phyloP scores from a whole-genome alignment of 2,888 invertebrate species.

The Chalcis sispes region DNA sequence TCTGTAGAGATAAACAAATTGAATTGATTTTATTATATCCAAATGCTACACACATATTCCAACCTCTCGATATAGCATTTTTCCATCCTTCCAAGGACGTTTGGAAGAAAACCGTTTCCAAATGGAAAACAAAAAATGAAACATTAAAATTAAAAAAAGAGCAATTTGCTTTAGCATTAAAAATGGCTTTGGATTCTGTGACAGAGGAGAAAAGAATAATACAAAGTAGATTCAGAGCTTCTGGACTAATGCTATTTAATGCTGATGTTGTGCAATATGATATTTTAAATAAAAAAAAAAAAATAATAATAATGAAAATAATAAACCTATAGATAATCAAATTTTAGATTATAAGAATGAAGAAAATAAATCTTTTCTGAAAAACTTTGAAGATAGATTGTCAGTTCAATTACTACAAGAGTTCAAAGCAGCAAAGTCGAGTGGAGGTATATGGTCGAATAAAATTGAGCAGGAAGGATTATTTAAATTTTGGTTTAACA shows the following conservation, averaged over 20 bases:
- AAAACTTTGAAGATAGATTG: background rate
- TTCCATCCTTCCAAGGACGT: conserved; percentile 26
- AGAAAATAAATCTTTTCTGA: background rate
- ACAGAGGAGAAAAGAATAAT: background rate
- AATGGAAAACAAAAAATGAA: conserved; percentile 10
- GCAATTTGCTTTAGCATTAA: background rate
- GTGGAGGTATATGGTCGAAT: background rate
- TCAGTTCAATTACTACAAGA: background rate
- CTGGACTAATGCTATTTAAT: conserved; percentile 16
- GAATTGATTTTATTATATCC: conserved; percentile 16
- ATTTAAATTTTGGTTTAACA: background rate
- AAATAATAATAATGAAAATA: background rate
- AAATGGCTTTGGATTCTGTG: conserved; percentile 11
- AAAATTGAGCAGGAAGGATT: background rate
- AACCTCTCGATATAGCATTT: conserved; percentile 11
- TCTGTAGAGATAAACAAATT: conserved; percentile 29
- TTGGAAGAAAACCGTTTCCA: conserved; percentile 8
- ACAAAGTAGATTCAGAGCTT: background rate
- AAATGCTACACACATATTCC: conserved; percentile 26
- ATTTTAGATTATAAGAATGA: background rate
- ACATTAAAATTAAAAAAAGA: background rate
- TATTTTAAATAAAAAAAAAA: conserved; percentile 2
- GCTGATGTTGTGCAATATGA: background rate
- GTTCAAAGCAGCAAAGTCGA: background rate
- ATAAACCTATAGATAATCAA: background rate